A percentile compares a stretch with the other conserved stretches of the same genome.
phyloP scores from a whole-genome alignment of 2,113 vertebrate species.

The Platanista minor region DNA sequence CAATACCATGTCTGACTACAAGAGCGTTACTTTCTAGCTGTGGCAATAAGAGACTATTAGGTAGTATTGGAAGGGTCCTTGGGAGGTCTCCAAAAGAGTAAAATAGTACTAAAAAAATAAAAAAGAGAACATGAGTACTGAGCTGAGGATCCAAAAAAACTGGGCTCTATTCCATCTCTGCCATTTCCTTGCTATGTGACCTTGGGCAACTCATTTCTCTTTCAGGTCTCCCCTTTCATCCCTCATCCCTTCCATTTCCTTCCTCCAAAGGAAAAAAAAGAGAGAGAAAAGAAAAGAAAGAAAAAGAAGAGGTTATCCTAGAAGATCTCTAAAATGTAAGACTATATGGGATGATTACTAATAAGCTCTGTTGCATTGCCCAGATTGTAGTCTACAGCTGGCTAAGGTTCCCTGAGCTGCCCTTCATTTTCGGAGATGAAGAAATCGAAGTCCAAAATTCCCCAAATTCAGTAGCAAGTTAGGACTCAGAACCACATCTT shows the following conservation, averaged over 20 bases:
- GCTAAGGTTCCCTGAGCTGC: neutral
- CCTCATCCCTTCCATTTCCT: neutral
- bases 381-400: neutral
- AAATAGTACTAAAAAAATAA: neutral
- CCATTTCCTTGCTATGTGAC: neutral
- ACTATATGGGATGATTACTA: neutral
- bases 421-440: constrained; percentile 8
- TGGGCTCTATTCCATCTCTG: neutral
- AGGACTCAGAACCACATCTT: neutral
- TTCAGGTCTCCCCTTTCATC: neutral
- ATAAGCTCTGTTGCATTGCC: neutral
- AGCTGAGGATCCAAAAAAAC: neutral
- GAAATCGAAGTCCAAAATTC: neutral
- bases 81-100: neutral
- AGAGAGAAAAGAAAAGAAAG: neutral
- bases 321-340: neutral
- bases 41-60: neutral
- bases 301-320: neutral
- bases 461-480: neutral
- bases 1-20: neutral
- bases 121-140: neutral
- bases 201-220: neutral
- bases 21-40: neutral
- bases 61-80: neutral
- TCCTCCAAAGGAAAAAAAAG: neutral